Evolutionary conservation across 2,797 vertebrate genomes (phyloP), one percentile per base, ranked within the genome.

Genomic region (Myoxocephalus aenaeus): DNA sequence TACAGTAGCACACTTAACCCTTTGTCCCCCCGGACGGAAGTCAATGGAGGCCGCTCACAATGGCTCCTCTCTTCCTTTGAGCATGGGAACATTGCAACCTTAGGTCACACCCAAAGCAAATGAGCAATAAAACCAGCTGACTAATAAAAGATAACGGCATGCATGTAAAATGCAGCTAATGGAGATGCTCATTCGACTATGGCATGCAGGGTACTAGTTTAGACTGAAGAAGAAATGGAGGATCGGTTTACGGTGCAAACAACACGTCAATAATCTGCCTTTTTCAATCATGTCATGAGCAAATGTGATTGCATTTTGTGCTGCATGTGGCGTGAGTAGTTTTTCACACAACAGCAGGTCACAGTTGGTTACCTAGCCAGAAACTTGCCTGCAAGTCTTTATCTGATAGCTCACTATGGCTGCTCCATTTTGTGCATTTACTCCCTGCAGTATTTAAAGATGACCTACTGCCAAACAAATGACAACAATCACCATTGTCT

Each of bases 1-100:
- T 46, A 48, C 76, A 70, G 79, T 40, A 65, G 62, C 27, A 77
- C 62, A 65, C 46, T 88, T 82, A 73, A 77, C 81, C 66, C 82
- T 84, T 85, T 80, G 68, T 66, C 70, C 32, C 17, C 11, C 56
- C 6, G 67, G 2, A 66, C 10, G n/a, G 57, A 56, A 68, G 68
- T 80, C 57, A 7, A 71, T 5, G 20, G 48, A n/a, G 65, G 36
- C n/a, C 48, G 0, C 54, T 57, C 17, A 29, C 42, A 22, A 66
- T 22, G 50, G 40, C 22, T 22, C 34, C 20, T 20, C 20, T 70
- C 13, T 51, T 15, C 22, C 22, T 65, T 54, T 51, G 44, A 57
- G 40, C 29, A 0, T 7, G 48, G 34, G 25, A 62, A 6, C 5
- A 3, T 7, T 17, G 54, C 32, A 20, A 58, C 11, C 22, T 57